A percentile compares a stretch with the other conserved stretches of the same genome.
These are phyloP conservation scores for Charanyca ferruginea DNA, from an alignment of 2,888 invertebrate genomes.

Conservation along the genomic window DNA sequence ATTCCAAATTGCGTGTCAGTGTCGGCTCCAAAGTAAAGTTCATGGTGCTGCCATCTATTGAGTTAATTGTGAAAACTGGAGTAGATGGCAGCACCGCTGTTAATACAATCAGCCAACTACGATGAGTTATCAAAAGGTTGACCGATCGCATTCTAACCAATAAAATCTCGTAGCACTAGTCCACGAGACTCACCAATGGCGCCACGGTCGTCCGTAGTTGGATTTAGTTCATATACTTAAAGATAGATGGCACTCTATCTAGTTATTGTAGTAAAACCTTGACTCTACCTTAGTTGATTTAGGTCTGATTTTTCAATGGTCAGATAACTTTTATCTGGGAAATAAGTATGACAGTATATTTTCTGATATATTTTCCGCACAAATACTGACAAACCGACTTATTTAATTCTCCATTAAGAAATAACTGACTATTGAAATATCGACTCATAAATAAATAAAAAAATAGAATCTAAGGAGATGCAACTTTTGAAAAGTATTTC, in stretches of 20 bases:
- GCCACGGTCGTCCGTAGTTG: not conserved
- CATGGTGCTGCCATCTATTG: slow-evolving; percentile 58
- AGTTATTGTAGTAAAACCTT: not conserved
- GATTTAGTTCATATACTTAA: slow-evolving; percentile 21
- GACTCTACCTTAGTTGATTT: not conserved
- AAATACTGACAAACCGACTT: too few species aligned
- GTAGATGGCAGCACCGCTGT: slow-evolving; percentile 49
- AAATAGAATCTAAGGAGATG: too few species aligned
- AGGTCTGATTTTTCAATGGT: too few species aligned
- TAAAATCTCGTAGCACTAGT: not conserved
- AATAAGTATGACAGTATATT: too few species aligned
- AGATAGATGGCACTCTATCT: slow-evolving; percentile 54
- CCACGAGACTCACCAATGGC: too few species aligned
- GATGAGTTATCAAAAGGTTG: not conserved
- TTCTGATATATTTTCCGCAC: too few species aligned
- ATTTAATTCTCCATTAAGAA: too few species aligned
- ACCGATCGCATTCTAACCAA: slow-evolving; percentile 2
- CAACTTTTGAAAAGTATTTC: too few species aligned
- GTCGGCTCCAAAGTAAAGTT: not conserved
- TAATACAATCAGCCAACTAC: not conserved
- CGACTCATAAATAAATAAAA: too few species aligned
- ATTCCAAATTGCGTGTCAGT: not conserved
- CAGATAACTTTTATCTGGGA: too few species aligned
- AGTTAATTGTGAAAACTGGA: not conserved
- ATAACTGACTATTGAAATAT: too few species aligned